A percentile compares a stretch with the other conserved stretches of the same genome.
Conservation (phyloP, 1,140 invertebrate species). For the Drosophila lacteicornis region DNA sequence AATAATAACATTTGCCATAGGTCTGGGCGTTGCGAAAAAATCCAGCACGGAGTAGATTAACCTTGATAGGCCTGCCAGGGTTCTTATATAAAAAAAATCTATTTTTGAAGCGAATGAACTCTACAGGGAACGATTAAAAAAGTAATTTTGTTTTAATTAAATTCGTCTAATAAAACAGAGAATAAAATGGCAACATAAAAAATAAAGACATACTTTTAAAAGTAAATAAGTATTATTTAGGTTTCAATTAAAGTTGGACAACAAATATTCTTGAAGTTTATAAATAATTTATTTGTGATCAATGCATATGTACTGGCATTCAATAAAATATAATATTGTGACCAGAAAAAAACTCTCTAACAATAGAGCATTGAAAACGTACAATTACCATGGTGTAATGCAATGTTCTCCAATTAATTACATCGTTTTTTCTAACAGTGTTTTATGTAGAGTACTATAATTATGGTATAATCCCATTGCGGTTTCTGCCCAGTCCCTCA, state of each 20-base stretch:
- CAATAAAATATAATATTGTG: background rate
- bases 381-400: background rate
- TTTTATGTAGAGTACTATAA: slow-evolving; percentile 8
- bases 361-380: background rate
- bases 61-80: slow-evolving; percentile 16
- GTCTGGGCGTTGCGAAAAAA: background rate
- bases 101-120: background rate
- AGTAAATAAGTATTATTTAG: background rate
- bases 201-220: background rate
- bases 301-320: too few species aligned
- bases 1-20: slow-evolving; percentile 35
- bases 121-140: background rate
- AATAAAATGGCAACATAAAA: too few species aligned
- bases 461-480: slow-evolving; percentile 23
- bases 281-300: background rate
- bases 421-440: background rate
- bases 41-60: slow-evolving; percentile 14
- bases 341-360: background rate
- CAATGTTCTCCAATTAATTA: background rate
- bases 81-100: background rate
- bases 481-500: background rate
- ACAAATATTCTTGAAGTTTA: too few species aligned
- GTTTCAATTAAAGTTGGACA: background rate
- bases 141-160: background rate
- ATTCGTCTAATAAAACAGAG: background rate